Percentiles rank a stretch among this genome's conserved stretches.
These are phyloP conservation scores for Aphidius gifuensis DNA, from an alignment of 1,140 invertebrate species.

Conservation along the genomic window DNA sequence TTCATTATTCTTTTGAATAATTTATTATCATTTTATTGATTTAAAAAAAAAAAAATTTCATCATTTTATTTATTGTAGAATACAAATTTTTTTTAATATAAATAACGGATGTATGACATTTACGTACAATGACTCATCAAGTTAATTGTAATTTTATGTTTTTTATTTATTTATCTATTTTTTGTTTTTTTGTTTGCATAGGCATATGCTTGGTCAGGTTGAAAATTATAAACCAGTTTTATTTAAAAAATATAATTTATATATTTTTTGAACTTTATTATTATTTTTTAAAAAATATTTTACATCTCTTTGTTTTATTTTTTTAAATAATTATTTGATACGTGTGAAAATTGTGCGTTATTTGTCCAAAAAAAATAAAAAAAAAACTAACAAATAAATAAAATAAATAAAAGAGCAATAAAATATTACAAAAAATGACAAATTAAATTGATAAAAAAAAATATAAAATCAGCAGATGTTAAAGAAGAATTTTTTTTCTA, in stretches of 20 bases:
- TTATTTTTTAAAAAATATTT: neutral
- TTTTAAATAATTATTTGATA: slow-evolving; percentile 7
- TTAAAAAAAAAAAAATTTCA: neutral
- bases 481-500: neutral
- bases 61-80: too few relatives aligned
- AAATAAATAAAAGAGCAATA: slow-evolving; percentile 2
- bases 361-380: slow-evolving; percentile 11
- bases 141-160: neutral
- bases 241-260: too few relatives aligned
- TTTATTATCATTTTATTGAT: neutral
- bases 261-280: neutral
- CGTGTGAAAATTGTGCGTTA: slow-evolving; percentile 2
- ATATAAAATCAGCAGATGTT: neutral
- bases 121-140: neutral
- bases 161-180: neutral
- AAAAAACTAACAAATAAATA: slow-evolving; percentile 20
- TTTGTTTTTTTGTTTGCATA: slow-evolving; percentile 5
- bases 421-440: slow-evolving; percentile 8
- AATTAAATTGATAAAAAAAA: slow-evolving; percentile 2
- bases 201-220: slow-evolving; percentile 27
- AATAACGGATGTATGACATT: neutral
- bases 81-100: too few relatives aligned
- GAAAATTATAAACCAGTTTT: neutral
- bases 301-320: slow-evolving; percentile 13
- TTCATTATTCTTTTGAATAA: neutral